Evolutionary conservation across 2,888 invertebrate species (phyloP).

Genomic region (Amblyjoppa fuscipennis): DNA sequence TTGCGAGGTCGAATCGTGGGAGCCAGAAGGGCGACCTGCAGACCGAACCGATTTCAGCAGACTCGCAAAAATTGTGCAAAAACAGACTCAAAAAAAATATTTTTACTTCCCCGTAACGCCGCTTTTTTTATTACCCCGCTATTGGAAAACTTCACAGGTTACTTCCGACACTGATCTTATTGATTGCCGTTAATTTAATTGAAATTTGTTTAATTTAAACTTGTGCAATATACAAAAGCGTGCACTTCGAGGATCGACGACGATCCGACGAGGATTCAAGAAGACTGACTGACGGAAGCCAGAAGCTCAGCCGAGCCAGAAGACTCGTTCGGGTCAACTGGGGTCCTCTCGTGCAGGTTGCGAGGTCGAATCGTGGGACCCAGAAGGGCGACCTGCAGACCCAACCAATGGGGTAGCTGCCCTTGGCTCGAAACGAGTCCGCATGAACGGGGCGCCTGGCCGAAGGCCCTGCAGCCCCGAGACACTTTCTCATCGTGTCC

Average conservation of each 20-base stretch:
- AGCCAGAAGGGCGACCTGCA: too few relatives aligned
- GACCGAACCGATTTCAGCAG: too few relatives aligned
- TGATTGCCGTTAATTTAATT: too few relatives aligned
- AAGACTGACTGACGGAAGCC: constrained; percentile 55
- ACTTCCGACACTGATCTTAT: too few relatives aligned
- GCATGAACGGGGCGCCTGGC: constrained; percentile 29
- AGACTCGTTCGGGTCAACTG: constrained; percentile 71
- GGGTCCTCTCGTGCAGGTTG: constrained; percentile 73
- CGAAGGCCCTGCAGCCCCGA: constrained; percentile 40
- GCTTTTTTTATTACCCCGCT: too few relatives aligned
- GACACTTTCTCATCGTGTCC: constrained; percentile 62
- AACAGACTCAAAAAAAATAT: too few relatives aligned
- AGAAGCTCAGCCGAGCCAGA: constrained; percentile 28
- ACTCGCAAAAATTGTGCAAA: too few relatives aligned
- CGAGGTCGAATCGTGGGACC: constrained; percentile 79
- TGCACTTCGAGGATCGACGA: constrained; percentile 6
- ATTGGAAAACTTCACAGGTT: too few relatives aligned
- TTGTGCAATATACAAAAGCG: neutral
- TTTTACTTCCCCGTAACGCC: too few relatives aligned
- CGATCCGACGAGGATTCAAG: constrained; percentile 27
- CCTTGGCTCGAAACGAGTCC: constrained; percentile 74
- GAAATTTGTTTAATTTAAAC: too few relatives aligned
- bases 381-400: constrained; percentile 69
- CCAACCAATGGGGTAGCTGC: constrained; percentile 74
- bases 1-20: too few relatives aligned